Evolutionary conservation across 1,140 invertebrate species (phyloP), one percentile per base, ranked within the genome.

Genomic region (Colletes gigas): DNA sequence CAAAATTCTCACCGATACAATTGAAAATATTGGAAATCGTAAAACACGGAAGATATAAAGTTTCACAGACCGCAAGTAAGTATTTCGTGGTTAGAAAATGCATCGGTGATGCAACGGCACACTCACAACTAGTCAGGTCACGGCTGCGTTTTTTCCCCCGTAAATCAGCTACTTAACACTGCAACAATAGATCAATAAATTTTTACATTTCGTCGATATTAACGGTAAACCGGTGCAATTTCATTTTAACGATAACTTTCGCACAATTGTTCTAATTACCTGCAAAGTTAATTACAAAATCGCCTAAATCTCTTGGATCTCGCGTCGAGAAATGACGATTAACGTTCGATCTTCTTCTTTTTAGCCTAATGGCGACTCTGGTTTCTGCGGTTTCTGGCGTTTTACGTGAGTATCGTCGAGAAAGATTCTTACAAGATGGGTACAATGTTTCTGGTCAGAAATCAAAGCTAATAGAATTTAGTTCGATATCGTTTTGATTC

Each of bases 351-450:
- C 19, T 73, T 57, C 8, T 3, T 70, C 30, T 80, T 90, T 90
- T 41, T 78, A 93, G 92, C 80, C 69, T 92, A 39, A 73, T 57
- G 54, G 87, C 81, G 44, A 39, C 77, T 62, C 62, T 92, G 55
- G 62, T 89, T n/a, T 67, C 63, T 44, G 57, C 60, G 8, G 71
- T 86, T 65, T 81, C 89, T 4, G 89, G 83, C 12, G 74, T 75
- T 7, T 85, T 93, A 83, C 92, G 92, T 93, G 85, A 93, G 92
- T 92, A 91, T 75, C 7, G 8, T 55, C 52, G 10, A 63, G 52
- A 47, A 62, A 44, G 21, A 8, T 39, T 39, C 10, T 60, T 19
- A 60, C 8, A 30, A 30, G 30, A 30, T 30, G 30, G 30, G 30
- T 30, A 30, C 30, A 30, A 30, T 30, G 0, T 30, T 30, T 30